Conservation (phyloP, 2,888 invertebrate species). For the Drosophila macrospina region DNA sequence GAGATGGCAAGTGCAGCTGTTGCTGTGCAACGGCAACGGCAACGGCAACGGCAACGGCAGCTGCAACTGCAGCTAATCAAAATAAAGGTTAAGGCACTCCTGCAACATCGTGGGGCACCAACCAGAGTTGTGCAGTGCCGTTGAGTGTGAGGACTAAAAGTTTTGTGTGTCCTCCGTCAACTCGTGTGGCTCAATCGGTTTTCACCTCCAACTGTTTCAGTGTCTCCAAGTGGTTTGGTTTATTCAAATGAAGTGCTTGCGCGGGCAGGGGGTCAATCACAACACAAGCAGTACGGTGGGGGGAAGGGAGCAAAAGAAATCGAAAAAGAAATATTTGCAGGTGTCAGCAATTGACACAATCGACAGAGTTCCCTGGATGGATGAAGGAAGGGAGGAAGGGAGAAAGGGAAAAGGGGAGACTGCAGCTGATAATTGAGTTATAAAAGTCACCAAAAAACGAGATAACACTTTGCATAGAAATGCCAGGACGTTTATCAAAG, state of each 20-base stretch:
- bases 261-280: conserved; percentile 34
- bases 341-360: conserved; percentile 58
- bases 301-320: neutral
- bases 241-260: conserved; percentile 57
- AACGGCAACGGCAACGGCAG: conserved; percentile 25
- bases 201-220: conserved; percentile 4
- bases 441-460: conserved; percentile 5
- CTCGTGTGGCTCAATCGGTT: conserved; percentile 51
- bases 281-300: neutral
- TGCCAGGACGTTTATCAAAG: neutral
- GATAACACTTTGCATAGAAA: neutral
- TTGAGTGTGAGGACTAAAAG: conserved; percentile 48
- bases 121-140: neutral
- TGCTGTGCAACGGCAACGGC: conserved; percentile 28
- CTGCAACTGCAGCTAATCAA: conserved; percentile 58
- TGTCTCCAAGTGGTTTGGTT: conserved; percentile 31
- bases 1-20: conserved; percentile 25
- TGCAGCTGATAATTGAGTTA: conserved; percentile 26
- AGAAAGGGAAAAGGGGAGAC: no score
- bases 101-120: conserved; percentile 30
- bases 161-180: conserved; percentile 52
- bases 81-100: conserved; percentile 59
- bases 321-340: conserved; percentile 30
- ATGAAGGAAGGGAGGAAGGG: neutral
- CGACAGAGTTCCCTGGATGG: conserved; percentile 12